Base-by-base conservation (phyloP, 2,888 invertebrate genomes). In the Mycogona germanica region DNA sequence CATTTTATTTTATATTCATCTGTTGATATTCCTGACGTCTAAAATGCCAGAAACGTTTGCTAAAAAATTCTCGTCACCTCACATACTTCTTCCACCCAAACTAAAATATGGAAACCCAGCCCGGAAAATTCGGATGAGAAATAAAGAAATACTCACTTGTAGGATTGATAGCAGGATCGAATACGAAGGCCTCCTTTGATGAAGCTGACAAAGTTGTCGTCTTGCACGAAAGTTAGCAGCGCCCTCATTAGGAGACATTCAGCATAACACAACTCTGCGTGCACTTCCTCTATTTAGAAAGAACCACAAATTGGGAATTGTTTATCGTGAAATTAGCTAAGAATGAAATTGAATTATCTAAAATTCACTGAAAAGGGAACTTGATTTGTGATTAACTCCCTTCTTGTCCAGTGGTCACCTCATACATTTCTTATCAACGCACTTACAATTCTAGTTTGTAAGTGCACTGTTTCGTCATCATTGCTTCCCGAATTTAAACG, bases 261-360 rank as follows among this genome's bases (percentile, higher is more conserved):
- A 0, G 96, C 95, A 68, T 88, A 87, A 68, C 93, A 93, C 35
- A 97, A 73, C 67, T 97, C 96, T 0, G 96, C 95, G 72, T 97
- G 96, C 19, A 88, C 82, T 72, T 95, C 89, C 65, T 67, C 73
- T 72, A 35, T 29, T 28, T 30, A 44, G 25, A 51, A 56, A n/a
- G 14, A 42, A 38, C 19, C n/a, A 32, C 12, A 46, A 2, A 7
- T 26, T 47, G 9, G 23, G 14, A 29, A 25, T 21, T n/a, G n/a
- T 12, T 44, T 44, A 21, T n/a, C 38, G 38, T 2, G 38, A 2
- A 38, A 38, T 17, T 17, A 38, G n/a, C n/a, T 2, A 17, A 5
- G 38, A n/a, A 38, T 5, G 19, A 37, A 5, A 37, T 37, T 37
- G n/a, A n/a, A n/a, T n/a, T n/a, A n/a, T n/a, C n/a, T n/a, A n/a